phyloP scores from a whole-genome alignment of 2,797 vertebrate genomes.

The Lerista edwardsae region DNA sequence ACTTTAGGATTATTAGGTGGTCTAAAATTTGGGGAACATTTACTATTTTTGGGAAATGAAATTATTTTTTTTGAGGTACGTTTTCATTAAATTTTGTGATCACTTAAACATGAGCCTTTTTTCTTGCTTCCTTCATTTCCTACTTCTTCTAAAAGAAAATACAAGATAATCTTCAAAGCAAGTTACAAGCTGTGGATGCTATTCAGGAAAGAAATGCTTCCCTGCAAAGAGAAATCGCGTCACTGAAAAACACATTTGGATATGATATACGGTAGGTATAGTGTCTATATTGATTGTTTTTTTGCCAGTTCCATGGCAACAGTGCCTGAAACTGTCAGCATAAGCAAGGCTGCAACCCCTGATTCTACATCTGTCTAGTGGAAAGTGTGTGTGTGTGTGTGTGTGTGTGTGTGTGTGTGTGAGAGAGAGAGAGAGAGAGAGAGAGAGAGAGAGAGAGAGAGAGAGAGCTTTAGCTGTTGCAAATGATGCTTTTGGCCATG shows the following conservation, averaged over 20 bases:
- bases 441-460: no score
- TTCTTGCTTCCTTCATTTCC: background rate
- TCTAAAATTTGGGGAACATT: no score
- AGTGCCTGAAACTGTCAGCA: background rate
- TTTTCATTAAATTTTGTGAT: no score
- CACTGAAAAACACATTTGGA: constrained; percentile 28
- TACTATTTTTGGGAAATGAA: no score
- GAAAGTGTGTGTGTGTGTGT: background rate
- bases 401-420: no score
- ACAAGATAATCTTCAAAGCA: constrained; percentile 41
- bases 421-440: no score
- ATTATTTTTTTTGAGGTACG: no score
- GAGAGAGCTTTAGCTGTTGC: background rate
- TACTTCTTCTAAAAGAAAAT: constrained; percentile 52
- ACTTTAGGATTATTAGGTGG: no score
- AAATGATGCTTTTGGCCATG: background rate
- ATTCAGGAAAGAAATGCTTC: constrained; percentile 13
- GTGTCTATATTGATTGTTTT: background rate
- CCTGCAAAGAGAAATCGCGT: constrained; percentile 37
- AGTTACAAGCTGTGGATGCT: constrained; percentile 46
- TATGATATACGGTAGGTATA: constrained; percentile 59
- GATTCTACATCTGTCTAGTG: no score
- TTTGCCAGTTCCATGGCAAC: no score
- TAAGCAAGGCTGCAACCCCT: background rate
- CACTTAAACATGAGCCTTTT: no score